Percentiles rank a stretch among this genome's conserved stretches.
Conservation (phyloP, 2,888 invertebrate genomes). For the Brachypterus glaber region DNA sequence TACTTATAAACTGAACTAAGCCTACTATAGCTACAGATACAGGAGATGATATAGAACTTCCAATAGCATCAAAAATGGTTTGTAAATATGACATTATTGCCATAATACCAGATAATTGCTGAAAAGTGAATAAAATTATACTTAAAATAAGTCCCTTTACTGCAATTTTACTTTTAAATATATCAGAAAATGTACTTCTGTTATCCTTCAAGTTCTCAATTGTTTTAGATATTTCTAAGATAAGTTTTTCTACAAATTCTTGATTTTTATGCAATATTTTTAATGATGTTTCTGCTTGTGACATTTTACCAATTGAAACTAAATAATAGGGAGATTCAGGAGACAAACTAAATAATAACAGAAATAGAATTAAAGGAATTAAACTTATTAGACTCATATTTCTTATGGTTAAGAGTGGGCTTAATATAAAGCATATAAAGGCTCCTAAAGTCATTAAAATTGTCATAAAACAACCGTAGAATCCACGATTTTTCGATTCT, state of each 20-base stretch:
- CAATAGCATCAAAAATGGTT: no score
- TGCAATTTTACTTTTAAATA: slow-evolving; percentile 17
- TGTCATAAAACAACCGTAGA: slow-evolving; percentile 6
- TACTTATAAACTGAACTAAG: no score
- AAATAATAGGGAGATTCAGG: slow-evolving; percentile 17
- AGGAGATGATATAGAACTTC: no score
- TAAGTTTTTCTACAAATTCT: slow-evolving; percentile 3
- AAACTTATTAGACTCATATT: slow-evolving; percentile 1
- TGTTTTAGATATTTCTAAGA: slow-evolving; percentile 5
- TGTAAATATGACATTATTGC: no score
- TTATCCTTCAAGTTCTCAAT: slow-evolving; percentile 7
- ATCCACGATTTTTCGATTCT: slow-evolving; percentile 13
- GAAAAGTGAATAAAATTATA: slow-evolving; percentile 16
- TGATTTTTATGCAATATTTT: slow-evolving; percentile 4
- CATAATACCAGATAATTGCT: no score
- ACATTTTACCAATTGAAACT: slow-evolving; percentile 7
- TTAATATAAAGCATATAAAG: slow-evolving; percentile 5
- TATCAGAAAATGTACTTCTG: slow-evolving; percentile 13
- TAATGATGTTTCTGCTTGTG: slow-evolving; percentile 10
- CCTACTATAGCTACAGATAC: no score
- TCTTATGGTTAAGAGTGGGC: slow-evolving; percentile 6
- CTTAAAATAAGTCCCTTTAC: slow-evolving; percentile 17
- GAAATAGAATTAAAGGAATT: background rate
- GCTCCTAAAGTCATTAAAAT: slow-evolving; percentile 2
- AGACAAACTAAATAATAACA: slow-evolving; percentile 2